Conservation (phyloP, 2,888 invertebrate species). For the Phengaris alcon region DNA sequence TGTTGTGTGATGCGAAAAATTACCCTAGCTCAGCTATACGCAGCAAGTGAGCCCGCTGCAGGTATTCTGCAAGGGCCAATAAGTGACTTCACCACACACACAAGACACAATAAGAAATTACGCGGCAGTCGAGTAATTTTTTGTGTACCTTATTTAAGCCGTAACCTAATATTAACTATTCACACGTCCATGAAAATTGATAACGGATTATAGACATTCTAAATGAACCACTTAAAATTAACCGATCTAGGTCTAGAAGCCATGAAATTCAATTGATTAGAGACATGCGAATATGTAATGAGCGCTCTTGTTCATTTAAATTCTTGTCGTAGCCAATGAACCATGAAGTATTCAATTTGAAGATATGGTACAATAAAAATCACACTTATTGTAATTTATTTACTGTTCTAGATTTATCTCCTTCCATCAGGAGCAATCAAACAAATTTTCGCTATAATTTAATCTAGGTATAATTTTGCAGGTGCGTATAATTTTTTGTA, state of each 20-base stretch:
- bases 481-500: no score
- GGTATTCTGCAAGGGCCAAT: no score
- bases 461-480: background rate
- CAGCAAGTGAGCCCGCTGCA: no score
- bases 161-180: no score
- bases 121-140: no score
- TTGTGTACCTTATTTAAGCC: no score
- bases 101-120: no score
- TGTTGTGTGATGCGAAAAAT: no score
- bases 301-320: background rate
- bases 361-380: background rate
- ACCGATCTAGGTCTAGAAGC: background rate
- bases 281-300: background rate
- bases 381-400: constrained; percentile 8
- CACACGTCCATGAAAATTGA: background rate
- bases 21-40: no score
- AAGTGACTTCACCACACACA: no score
- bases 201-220: background rate
- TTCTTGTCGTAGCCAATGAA: constrained; percentile 1
- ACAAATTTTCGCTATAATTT: background rate
- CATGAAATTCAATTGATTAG: background rate
- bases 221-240: background rate
- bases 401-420: background rate
- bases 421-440: background rate
- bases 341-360: background rate